These are phyloP conservation scores for Rhyacichthys aspro DNA, from an alignment of 2,797 vertebrate genomes.

Conservation along the genomic window DNA sequence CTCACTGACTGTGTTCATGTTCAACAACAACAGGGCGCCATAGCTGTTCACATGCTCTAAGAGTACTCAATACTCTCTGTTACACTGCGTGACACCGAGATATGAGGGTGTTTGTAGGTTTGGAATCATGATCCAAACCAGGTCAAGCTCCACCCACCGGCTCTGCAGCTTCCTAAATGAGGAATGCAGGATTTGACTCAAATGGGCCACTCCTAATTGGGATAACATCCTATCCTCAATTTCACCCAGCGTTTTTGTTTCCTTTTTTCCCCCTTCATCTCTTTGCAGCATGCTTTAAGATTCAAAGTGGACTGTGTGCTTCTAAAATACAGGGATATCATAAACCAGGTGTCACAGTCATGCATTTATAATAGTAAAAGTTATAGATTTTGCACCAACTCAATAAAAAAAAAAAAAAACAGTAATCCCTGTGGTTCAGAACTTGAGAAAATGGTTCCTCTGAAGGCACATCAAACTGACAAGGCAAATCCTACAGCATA, in stretches of 20 bases:
- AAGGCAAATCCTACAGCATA: not conserved
- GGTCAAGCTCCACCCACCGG: not conserved
- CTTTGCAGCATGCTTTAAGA: slow-evolving; percentile 18
- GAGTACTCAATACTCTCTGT: no score
- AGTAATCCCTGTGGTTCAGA: slow-evolving; percentile 18
- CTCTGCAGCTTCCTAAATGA: not conserved
- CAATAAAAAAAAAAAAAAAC: not conserved
- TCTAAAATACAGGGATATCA: slow-evolving; percentile 19
- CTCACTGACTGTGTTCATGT: no score
- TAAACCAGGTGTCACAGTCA: slow-evolving; percentile 6
- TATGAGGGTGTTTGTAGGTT: slow-evolving; percentile 9
- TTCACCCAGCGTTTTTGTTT: slow-evolving; percentile 2
- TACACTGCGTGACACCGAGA: no score
- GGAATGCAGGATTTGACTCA: not conserved
- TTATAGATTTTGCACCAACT: slow-evolving; percentile 12
- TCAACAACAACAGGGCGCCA: no score
- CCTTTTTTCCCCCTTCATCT: slow-evolving; percentile 5
- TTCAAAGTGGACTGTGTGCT: slow-evolving; percentile 2
- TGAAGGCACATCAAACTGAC: not conserved
- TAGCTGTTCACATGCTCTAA: no score
- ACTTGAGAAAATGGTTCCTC: not conserved
- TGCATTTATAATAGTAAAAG: slow-evolving; percentile 32
- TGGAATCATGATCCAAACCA: not conserved
- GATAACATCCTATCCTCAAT: slow-evolving; percentile 11
- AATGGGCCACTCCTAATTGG: slow-evolving; percentile 17